phyloP scores from a whole-genome alignment of 2,888 invertebrate genomes.

The Myopa tessellatipennis region DNA sequence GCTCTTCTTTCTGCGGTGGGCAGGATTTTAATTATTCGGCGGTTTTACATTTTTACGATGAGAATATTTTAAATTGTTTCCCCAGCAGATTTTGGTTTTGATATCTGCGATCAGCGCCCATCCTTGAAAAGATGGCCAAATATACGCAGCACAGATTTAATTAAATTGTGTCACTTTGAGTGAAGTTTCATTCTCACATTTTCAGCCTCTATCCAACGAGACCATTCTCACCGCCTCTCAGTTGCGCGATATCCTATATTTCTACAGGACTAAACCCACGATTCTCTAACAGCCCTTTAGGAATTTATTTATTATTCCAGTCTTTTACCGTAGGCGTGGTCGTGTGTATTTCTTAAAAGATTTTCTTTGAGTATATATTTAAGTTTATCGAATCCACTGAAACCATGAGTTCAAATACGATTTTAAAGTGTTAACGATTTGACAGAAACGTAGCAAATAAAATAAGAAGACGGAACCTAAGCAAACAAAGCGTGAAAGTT shows the following conservation, averaged over 20 bases:
- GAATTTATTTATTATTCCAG: too few species aligned
- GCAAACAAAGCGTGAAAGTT: too few species aligned
- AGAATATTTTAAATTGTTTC: constrained; percentile 25
- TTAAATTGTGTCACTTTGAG: constrained; percentile 31
- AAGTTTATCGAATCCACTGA: too few species aligned
- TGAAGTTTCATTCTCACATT: background rate
- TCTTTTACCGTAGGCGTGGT: too few species aligned
- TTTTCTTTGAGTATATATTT: background rate
- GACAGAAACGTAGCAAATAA: too few species aligned
- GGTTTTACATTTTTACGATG: constrained; percentile 22
- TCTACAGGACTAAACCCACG: constrained; percentile 39
- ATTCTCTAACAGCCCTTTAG: too few species aligned
- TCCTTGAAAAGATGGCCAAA: background rate
- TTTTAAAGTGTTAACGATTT: too few species aligned
- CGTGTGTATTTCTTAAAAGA: too few species aligned
- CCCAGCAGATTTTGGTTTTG: background rate
- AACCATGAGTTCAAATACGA: too few species aligned
- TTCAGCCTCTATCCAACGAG: too few species aligned
- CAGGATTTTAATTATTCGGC: constrained; percentile 28
- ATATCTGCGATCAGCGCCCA: background rate
- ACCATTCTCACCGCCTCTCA: too few species aligned
- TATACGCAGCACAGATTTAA: constrained; percentile 18
- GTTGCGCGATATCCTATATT: background rate
- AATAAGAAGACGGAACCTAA: too few species aligned
- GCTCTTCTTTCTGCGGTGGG: constrained; percentile 1